A percentile compares a stretch with the other conserved stretches of the same genome.
Conservation (phyloP, 1,140 invertebrate species). For the Aphidius ervi region DNA sequence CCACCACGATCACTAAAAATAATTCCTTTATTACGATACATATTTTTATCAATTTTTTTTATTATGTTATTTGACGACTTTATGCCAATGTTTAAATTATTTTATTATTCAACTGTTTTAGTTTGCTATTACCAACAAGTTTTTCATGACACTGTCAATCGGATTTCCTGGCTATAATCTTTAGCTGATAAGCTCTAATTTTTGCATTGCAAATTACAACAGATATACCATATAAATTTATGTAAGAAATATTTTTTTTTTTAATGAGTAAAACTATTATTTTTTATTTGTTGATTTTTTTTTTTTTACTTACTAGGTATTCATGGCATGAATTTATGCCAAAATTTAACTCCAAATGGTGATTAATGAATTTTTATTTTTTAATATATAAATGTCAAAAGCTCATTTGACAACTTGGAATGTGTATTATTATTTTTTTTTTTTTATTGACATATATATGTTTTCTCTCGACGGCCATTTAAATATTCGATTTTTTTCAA, state of each 20-base stretch:
- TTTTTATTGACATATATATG: neutral
- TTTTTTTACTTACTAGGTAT: constrained; percentile 14
- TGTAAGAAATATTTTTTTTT: neutral
- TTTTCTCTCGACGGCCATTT: no score
- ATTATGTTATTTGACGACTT: neutral
- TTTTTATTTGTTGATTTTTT: neutral
- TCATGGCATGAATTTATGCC: constrained; percentile 11
- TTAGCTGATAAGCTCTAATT: constrained; percentile 3
- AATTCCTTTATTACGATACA: no score
- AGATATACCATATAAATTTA: neutral
- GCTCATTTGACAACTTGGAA: neutral
- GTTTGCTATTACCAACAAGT: no score
- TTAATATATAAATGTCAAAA: no score
- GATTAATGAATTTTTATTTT: no score
- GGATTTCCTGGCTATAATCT: constrained; percentile 1
- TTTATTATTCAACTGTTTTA: neutral
- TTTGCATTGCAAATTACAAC: constrained; percentile 1
- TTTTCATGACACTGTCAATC: neutral
- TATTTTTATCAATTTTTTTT: neutral
- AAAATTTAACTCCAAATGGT: no score
- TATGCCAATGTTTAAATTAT: neutral
- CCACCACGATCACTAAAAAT: constrained; percentile 31
- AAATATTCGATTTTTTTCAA: no score
- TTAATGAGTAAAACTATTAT: no score
- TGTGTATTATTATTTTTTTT: constrained; percentile 3